Base-by-base conservation (phyloP, 2,888 invertebrate genomes). In the Palloptera scutellata region DNA sequence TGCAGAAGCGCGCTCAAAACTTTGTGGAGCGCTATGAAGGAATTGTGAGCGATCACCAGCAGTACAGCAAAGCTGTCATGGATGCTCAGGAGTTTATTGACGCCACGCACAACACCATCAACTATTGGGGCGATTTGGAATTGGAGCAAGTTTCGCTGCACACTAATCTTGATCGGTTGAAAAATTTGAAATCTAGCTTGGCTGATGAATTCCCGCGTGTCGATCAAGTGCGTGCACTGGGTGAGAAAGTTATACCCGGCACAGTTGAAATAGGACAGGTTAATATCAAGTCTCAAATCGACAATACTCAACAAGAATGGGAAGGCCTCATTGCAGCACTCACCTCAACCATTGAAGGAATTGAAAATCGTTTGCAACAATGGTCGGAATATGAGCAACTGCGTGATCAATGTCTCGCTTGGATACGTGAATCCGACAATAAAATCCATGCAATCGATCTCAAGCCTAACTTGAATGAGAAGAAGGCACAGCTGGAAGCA, bases 371-470 rank as follows among this genome's bases (percentile, higher is more conserved):
- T 82, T 87, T 97, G 60, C 91, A 92, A 77, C 94, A 95, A 79
- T 97, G 97, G 97, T 90, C 91, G 64, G 96, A 96, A 78, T 97
- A 95, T 80, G 97, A 97, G 81, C 88, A 88, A 19, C 87, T 94
- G 78, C 93, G 94, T 81, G 96, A 96, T 76, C 90, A 92, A 72
- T 95, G 96, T 75, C 86, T 94, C 67, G 85, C 89, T 43, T 97
- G 97, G 97, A 90, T 97, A 64, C 89, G 95, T 70, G 92, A 94
- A 70, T 92, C 94, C 0, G 97, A 97, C 77, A 92, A 91, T 19
- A 92, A 92, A 81, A 87, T 97, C 30, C 96, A 96, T 82, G 92
- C 94, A 13, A 90, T 97, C 10, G 95, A 96, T 76, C 86, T 95
- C 43, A 95, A 96, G 81, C 88, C 93, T 0, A 92, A 91, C 10